Evolutionary conservation across 1,140 invertebrate species (phyloP).

Genomic region (Drosophila cardini): DNA sequence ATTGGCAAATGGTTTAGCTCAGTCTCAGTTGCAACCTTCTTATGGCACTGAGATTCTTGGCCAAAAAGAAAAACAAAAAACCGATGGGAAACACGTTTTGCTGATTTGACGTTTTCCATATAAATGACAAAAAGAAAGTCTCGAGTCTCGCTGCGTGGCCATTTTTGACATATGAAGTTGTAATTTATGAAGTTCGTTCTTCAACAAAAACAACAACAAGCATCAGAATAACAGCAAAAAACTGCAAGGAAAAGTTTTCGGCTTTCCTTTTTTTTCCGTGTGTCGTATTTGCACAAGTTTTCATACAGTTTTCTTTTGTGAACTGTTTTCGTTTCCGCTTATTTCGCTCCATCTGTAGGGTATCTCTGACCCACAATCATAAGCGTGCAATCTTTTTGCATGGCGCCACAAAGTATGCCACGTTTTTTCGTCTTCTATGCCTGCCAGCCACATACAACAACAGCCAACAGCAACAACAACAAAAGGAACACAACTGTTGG

Average conservation of each 20-base stretch:
- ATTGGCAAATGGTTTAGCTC: not conserved
- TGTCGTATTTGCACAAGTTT: constrained; percentile 10
- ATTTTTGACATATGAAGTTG: constrained; percentile 75
- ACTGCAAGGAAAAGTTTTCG: constrained; percentile 50
- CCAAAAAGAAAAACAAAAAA: not conserved
- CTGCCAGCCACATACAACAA: constrained; percentile 42
- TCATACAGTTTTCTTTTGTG: constrained; percentile 25
- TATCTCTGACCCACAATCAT: constrained; percentile 70
- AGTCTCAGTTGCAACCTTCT: constrained; percentile 8
- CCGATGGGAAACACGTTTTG: constrained; percentile 40
- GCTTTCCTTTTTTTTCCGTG: constrained; percentile 25
- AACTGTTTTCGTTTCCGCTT: constrained; percentile 16
- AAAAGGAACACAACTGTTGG: constrained; percentile 19
- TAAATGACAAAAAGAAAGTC: constrained; percentile 57
- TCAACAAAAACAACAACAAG: constrained; percentile 32
- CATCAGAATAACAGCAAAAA: not conserved
- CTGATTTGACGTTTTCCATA: constrained; percentile 71
- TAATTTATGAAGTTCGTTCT: constrained; percentile 74
- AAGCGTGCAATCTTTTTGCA: constrained; percentile 42
- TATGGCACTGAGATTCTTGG: not conserved
- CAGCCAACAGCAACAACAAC: constrained; percentile 3
- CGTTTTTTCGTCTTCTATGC: constrained; percentile 33
- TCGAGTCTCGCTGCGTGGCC: constrained; percentile 27
- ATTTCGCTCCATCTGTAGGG: constrained; percentile 6
- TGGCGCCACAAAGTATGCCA: constrained; percentile 68